A percentile compares a stretch with the other conserved stretches of the same genome.
These are phyloP conservation scores for Platichthys stellatus DNA, from an alignment of 2,113 vertebrate genomes.

Conservation along the genomic window DNA sequence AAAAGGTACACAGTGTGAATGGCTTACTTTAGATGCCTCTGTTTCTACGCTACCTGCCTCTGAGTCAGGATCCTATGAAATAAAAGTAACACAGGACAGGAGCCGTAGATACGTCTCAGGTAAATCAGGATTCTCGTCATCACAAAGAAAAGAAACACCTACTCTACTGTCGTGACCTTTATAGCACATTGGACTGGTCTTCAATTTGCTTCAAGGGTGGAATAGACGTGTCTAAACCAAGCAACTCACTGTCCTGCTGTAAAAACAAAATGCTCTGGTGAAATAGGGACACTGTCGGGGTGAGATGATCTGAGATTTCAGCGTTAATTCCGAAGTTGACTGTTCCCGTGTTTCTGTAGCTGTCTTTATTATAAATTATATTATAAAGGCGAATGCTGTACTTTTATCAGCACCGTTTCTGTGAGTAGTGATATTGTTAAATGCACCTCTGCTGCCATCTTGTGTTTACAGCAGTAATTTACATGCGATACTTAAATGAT, in stretches of 20 bases:
- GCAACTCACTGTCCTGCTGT: conserved; percentile 40
- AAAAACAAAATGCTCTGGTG: conserved; percentile 56
- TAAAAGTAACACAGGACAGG: neutral
- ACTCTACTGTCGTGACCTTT: conserved; percentile 3
- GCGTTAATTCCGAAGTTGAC: conserved; percentile 4
- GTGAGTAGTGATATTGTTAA: neutral
- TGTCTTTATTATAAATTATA: too few relatives aligned
- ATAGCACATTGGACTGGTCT: conserved; percentile 23
- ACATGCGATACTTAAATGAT: neutral
- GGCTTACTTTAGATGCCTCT: conserved; percentile 23
- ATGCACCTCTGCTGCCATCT: conserved; percentile 65
- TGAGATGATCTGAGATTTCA: neutral
- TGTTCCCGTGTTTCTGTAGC: neutral
- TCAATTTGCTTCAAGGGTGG: neutral
- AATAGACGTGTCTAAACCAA: neutral
- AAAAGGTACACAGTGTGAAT: neutral
- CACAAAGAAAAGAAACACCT: neutral
- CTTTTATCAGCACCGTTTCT: neutral
- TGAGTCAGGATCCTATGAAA: conserved; percentile 67
- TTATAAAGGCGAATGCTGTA: neutral
- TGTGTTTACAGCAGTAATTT: conserved; percentile 34
- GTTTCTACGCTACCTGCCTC: conserved; percentile 58
- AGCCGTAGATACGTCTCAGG: neutral
- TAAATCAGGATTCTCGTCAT: too few relatives aligned
- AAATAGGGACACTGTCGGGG: conserved; percentile 4